phyloP scores from a whole-genome alignment of 2,888 invertebrate species.

The Pterobdella sp. region DNA sequence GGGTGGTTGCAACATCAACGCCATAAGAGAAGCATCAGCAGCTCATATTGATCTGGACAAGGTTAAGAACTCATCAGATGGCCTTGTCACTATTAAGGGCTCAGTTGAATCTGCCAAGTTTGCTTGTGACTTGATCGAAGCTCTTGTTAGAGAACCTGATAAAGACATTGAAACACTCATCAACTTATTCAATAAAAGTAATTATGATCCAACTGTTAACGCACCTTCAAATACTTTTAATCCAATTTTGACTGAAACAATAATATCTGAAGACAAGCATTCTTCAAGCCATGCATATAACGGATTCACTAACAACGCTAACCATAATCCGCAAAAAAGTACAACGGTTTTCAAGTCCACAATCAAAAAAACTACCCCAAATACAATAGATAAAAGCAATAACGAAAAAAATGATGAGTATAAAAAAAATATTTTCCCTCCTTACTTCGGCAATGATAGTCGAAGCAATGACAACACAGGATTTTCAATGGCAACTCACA shows the following conservation, averaged over 20 bases:
- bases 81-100: constrained; percentile 91
- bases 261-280: not conserved
- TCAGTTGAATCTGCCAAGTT: constrained; percentile 83
- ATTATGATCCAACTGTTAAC: constrained; percentile 27
- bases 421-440: not conserved
- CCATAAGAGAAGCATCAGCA: constrained; percentile 88
- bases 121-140: constrained; percentile 79
- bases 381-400: not conserved
- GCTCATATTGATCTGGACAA: constrained; percentile 98
- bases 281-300: not conserved
- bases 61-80: constrained; percentile 57
- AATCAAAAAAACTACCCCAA: not conserved
- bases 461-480: not conserved
- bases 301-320: not conserved
- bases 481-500: not conserved
- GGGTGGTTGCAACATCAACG: constrained; percentile 94
- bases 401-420: not conserved
- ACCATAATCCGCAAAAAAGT: not conserved
- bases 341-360: not conserved
- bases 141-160: constrained; percentile 89
- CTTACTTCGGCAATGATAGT: not conserved
- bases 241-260: not conserved
- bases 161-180: constrained; percentile 45
- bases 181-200: constrained; percentile 32
- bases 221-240: constrained; percentile 16